phyloP scores from a whole-genome alignment of 1,140 invertebrate genomes.

The Drosophila ananassae region DNA sequence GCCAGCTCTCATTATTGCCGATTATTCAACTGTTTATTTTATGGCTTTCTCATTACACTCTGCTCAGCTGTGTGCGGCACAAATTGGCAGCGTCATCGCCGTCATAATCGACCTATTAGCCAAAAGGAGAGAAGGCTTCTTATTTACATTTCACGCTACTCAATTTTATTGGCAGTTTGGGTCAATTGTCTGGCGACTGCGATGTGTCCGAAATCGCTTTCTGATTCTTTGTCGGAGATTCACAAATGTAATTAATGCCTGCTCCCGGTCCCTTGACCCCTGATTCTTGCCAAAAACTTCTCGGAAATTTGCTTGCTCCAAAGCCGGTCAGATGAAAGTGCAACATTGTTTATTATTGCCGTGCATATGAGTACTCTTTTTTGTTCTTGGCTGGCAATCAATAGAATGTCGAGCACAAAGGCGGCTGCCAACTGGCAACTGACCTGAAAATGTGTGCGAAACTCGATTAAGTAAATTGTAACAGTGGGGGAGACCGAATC shows the following conservation, averaged over 20 bases:
- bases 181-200: constrained; percentile 71
- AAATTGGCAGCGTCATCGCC: constrained; percentile 75
- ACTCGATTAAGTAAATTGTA: constrained; percentile 78
- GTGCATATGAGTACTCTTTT: no score
- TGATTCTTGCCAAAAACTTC: constrained; percentile 12
- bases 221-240: constrained; percentile 30
- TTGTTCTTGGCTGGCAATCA: constrained; percentile 51
- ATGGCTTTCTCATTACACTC: constrained; percentile 77
- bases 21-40: constrained; percentile 82
- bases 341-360: constrained; percentile 35
- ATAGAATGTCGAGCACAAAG: constrained; percentile 60
- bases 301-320: no score
- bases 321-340: constrained; percentile 27
- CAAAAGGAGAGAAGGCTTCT: constrained; percentile 54
- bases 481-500: constrained; percentile 25
- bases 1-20: constrained; percentile 65
- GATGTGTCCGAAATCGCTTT: constrained; percentile 51
- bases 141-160: constrained; percentile 79
- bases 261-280: constrained; percentile 22
- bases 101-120: constrained; percentile 77
- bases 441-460: constrained; percentile 75
- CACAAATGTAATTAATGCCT: constrained; percentile 45
- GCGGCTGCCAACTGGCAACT: constrained; percentile 67
- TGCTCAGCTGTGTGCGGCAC: constrained; percentile 33
- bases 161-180: constrained; percentile 81